Evolutionary conservation across 2,888 invertebrate species (phyloP).

Genomic region (Polymixis flavicincta): DNA sequence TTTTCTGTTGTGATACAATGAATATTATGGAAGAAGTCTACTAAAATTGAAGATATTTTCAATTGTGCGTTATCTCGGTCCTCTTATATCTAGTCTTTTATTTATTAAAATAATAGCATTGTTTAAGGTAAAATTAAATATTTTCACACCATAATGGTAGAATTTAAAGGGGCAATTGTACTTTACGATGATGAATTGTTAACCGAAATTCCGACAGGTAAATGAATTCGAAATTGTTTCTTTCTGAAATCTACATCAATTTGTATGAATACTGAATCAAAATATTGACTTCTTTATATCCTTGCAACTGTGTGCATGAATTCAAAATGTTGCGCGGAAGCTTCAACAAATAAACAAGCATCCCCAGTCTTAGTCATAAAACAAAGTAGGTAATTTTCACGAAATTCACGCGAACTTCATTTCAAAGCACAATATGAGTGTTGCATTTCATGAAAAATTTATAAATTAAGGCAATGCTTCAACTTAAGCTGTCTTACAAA

Average conservation of each 20-base stretch:
- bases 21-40: constrained; percentile 21
- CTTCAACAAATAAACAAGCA: constrained; percentile 34
- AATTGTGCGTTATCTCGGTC: not conserved
- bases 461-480: constrained; percentile 68
- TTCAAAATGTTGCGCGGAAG: constrained; percentile 19
- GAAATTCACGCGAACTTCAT: constrained; percentile 50
- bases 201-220: too few relatives aligned
- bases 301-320: constrained; percentile 5
- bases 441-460: constrained; percentile 67
- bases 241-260: not conserved
- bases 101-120: too few relatives aligned
- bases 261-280: constrained; percentile 9
- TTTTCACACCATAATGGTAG: too few relatives aligned
- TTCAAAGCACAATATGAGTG: constrained; percentile 52
- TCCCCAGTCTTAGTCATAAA: constrained; percentile 39
- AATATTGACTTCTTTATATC: constrained; percentile 18
- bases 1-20: constrained; percentile 49
- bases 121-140: too few relatives aligned
- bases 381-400: constrained; percentile 42
- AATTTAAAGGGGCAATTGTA: too few relatives aligned
- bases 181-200: too few relatives aligned
- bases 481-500: constrained; percentile 65
- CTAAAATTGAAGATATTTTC: not conserved
- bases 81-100: too few relatives aligned
- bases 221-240: too few relatives aligned